Evolutionary conservation across 2,113 vertebrate species (phyloP).

Genomic region (Nothocercus nigrocapillus): DNA sequence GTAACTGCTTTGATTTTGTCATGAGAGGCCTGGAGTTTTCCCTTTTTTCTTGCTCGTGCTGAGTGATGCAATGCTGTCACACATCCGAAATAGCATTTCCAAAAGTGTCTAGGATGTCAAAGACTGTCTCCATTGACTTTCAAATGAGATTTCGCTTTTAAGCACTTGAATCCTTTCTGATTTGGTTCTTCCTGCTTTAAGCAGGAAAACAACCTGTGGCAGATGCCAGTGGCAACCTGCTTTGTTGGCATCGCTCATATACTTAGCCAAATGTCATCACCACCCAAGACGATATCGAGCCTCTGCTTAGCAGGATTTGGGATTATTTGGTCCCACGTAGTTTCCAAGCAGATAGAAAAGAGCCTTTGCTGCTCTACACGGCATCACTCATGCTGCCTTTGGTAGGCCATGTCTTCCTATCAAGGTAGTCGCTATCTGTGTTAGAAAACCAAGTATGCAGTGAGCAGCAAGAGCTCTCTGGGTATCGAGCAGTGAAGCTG

Average conservation of each 20-base stretch:
- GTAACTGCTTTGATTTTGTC: background rate
- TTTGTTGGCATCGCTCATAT: background rate
- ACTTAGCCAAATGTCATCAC: background rate
- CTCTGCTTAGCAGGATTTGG: background rate
- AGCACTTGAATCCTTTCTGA: background rate
- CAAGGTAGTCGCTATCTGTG: background rate
- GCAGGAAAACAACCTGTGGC: background rate
- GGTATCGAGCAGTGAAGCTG: background rate
- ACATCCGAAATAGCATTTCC: background rate
- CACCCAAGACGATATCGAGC: background rate
- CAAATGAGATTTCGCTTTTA: background rate
- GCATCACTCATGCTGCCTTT: background rate
- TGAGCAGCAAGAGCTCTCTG: background rate
- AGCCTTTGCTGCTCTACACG: background rate
- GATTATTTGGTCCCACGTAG: background rate
- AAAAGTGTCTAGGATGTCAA: background rate
- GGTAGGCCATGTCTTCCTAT: rapidly evolving
- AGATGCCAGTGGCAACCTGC: background rate
- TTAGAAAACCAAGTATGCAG: background rate
- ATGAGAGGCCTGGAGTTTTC: background rate
- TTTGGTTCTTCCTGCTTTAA: background rate
- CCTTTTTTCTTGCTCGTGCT: background rate
- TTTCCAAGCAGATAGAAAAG: background rate
- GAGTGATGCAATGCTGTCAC: background rate
- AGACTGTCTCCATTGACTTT: background rate